Conservation (phyloP, 1,140 invertebrate genomes). For the Planococcus citri region DNA sequence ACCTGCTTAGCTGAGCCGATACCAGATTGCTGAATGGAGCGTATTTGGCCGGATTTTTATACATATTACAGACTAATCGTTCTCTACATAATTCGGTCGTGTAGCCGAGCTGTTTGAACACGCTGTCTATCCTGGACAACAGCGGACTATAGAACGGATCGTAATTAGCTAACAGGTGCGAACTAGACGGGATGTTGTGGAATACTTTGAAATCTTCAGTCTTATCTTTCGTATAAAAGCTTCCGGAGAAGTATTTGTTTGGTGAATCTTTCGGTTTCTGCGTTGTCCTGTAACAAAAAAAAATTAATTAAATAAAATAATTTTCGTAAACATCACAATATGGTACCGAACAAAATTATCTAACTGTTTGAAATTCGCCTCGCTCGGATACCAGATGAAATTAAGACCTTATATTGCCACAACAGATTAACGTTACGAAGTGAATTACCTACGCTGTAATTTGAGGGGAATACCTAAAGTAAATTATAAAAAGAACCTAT, state of each 20-base stretch:
- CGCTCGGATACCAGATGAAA: too few relatives aligned
- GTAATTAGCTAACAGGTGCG: slow-evolving; percentile 65
- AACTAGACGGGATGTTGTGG: slow-evolving; percentile 69
- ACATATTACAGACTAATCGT: slow-evolving; percentile 70
- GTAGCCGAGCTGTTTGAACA: slow-evolving; percentile 60
- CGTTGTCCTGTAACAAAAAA: not conserved
- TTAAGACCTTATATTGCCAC: too few relatives aligned
- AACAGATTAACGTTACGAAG: too few relatives aligned
- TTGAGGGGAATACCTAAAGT: too few relatives aligned
- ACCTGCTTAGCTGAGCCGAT: slow-evolving; percentile 71
- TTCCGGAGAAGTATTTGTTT: slow-evolving; percentile 25
- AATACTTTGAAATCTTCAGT: slow-evolving; percentile 52
- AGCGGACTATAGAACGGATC: slow-evolving; percentile 76
- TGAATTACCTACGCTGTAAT: too few relatives aligned
- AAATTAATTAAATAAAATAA: not conserved
- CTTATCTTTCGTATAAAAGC: slow-evolving; percentile 34
- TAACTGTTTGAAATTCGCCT: too few relatives aligned
- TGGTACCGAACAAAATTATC: too few relatives aligned
- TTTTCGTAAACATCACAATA: too few relatives aligned
- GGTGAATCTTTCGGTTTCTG: slow-evolving; percentile 3
- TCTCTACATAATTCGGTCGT: slow-evolving; percentile 59
- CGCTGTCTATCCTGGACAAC: slow-evolving; percentile 62
- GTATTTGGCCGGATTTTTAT: slow-evolving; percentile 67
- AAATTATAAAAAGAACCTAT: too few relatives aligned
- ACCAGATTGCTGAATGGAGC: slow-evolving; percentile 76